These are phyloP conservation scores for Catostylus mosaicus DNA, from an alignment of 30 jellyfish, hydroid and myxozoan species.

Conservation along the genomic window DNA sequence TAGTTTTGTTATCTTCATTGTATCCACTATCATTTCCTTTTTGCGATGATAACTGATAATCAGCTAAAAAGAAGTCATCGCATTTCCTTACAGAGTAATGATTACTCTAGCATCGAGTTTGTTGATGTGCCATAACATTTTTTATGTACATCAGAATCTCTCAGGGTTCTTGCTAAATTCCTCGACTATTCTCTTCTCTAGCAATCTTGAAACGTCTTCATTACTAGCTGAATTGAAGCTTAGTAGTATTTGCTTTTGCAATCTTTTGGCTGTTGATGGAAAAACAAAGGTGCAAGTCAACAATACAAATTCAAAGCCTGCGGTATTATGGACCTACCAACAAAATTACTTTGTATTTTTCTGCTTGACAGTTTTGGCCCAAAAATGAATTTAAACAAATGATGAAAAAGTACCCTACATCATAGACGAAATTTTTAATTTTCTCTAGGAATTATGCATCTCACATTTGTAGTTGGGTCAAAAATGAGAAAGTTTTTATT, in stretches of 20 bases:
- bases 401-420: too few species aligned
- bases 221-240: slow-evolving; percentile 43
- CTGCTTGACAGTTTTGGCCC: background rate
- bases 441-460: too few species aligned
- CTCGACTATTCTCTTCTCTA: slow-evolving; percentile 36
- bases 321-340: background rate
- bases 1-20: too few species aligned
- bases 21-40: too few species aligned
- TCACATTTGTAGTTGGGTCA: too few species aligned
- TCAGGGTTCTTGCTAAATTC: slow-evolving; percentile 47
- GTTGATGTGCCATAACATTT: too few species aligned
- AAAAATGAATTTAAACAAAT: too few species aligned
- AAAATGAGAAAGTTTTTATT: too few species aligned
- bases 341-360: too few species aligned
- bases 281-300: background rate
- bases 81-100: background rate
- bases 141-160: slow-evolving; percentile 9
- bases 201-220: slow-evolving; percentile 14
- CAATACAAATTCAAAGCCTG: background rate
- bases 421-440: background rate
- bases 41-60: too few species aligned
- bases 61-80: too few species aligned
- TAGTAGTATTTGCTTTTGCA: slow-evolving; percentile 44
- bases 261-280: slow-evolving; percentile 39
- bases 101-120: background rate